Percentiles rank a stretch among this genome's conserved stretches.
phyloP scores from a whole-genome alignment of 2,113 vertebrate genomes.

The Hippocampus barbouri region DNA sequence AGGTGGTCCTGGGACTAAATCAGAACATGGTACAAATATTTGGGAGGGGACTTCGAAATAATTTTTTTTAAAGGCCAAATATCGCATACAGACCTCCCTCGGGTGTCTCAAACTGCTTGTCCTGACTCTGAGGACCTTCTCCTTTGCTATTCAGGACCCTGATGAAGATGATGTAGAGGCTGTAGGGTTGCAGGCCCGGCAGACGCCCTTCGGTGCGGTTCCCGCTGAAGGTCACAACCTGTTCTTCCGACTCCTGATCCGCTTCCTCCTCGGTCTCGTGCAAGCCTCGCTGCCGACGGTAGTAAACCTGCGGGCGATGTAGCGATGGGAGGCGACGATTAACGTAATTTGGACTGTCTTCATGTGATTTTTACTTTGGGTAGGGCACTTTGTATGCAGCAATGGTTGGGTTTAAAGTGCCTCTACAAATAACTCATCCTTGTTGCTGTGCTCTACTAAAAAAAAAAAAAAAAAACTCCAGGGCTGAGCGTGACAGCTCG shows the following conservation, averaged over 20 bases:
- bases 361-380: too few relatives aligned
- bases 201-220: conserved; percentile 83
- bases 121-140: conserved; percentile 83
- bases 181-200: conserved; percentile 84
- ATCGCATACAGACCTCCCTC: conserved; percentile 85
- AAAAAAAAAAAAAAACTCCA: too few relatives aligned
- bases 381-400: too few relatives aligned
- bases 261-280: conserved; percentile 70
- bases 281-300: conserved; percentile 77
- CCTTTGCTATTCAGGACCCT: conserved; percentile 88
- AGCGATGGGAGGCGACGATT: too few relatives aligned
- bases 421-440: neutral
- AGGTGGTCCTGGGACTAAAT: conserved; percentile 83
- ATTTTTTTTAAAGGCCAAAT: neutral
- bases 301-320: conserved; percentile 77
- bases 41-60: neutral
- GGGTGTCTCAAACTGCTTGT: conserved; percentile 80
- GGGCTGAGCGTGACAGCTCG: neutral
- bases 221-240: conserved; percentile 81
- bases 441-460: neutral
- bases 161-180: conserved; percentile 82
- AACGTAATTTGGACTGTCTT: too few relatives aligned
- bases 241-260: conserved; percentile 69
- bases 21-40: neutral
- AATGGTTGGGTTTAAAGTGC: neutral